phyloP scores from a whole-genome alignment of 2,888 invertebrate genomes.

The Dasysyrphus tricinctus region DNA sequence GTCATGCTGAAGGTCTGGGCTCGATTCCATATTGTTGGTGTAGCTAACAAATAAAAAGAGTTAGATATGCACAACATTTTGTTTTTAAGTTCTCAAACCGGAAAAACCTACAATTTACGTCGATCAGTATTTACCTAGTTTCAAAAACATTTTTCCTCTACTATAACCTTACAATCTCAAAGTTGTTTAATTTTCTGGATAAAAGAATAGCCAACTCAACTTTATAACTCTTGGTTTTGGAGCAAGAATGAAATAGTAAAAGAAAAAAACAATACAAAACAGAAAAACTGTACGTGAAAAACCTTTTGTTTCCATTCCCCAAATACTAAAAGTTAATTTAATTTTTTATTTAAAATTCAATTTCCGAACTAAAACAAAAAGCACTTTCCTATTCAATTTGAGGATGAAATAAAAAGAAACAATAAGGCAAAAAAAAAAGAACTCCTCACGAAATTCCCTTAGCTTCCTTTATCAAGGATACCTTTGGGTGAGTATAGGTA shows the following conservation, averaged over 20 bases:
- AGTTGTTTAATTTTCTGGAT: constrained; percentile 30
- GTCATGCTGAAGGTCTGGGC: too few species aligned
- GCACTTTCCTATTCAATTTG: constrained; percentile 77
- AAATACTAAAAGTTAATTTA: constrained; percentile 82
- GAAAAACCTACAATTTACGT: not conserved
- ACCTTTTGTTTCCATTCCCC: constrained; percentile 76
- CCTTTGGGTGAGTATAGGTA: constrained; percentile 17
- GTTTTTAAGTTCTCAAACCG: not conserved
- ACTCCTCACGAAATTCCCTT: constrained; percentile 48
- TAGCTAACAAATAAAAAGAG: too few species aligned
- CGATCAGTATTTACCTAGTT: constrained; percentile 8
- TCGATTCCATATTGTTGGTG: too few species aligned
- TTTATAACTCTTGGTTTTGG: constrained; percentile 19
- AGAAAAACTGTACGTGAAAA: constrained; percentile 55
- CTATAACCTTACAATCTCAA: constrained; percentile 1
- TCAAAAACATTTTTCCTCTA: not conserved
- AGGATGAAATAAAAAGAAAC: constrained; percentile 64
- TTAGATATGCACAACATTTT: not conserved
- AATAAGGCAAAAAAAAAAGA: constrained; percentile 37
- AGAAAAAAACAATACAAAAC: constrained; percentile 26
- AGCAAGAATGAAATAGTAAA: not conserved
- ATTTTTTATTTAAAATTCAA: constrained; percentile 83
- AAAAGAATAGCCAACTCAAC: constrained; percentile 32
- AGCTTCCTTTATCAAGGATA: constrained; percentile 22
- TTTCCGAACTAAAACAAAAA: constrained; percentile 83